These are phyloP conservation scores for Notothenia rossii DNA, from an alignment of 2,113 vertebrate species.

Conservation along the genomic window DNA sequence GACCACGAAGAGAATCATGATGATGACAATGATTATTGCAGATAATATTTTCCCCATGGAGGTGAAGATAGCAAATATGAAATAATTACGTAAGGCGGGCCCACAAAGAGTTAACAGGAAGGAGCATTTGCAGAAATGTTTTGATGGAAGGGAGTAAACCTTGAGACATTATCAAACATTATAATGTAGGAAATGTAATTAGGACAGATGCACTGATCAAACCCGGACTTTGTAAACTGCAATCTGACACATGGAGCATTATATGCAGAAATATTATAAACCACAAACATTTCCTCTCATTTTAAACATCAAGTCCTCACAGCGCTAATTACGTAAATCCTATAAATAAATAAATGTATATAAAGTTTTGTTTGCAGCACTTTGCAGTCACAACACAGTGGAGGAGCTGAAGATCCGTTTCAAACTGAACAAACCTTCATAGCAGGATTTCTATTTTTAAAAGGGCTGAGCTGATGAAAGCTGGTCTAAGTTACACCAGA, in stretches of 20 bases:
- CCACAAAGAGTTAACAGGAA: conserved; percentile 69
- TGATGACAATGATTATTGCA: conserved; percentile 83
- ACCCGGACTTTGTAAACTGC: conserved; percentile 60
- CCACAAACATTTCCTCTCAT: conserved; percentile 26
- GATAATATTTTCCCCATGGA: conserved; percentile 79
- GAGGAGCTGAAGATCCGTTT: conserved; percentile 63
- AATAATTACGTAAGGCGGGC: conserved; percentile 71
- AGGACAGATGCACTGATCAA: conserved; percentile 72
- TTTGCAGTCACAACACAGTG: conserved; percentile 38
- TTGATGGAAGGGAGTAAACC: conserved; percentile 65
- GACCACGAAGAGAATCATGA: conserved; percentile 78
- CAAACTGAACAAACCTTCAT: conserved; percentile 64
- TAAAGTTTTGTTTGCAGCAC: conserved; percentile 26
- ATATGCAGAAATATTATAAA: conserved; percentile 18
- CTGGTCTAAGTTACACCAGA: conserved; percentile 66
- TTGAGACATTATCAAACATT: conserved; percentile 77
- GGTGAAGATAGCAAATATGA: conserved; percentile 79
- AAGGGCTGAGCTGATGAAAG: conserved; percentile 72
- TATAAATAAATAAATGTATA: not conserved
- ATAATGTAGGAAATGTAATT: conserved; percentile 79
- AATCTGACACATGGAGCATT: conserved; percentile 31
- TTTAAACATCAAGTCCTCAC: conserved; percentile 11
- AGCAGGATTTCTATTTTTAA: conserved; percentile 73
- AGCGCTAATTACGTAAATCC: conserved; percentile 34
- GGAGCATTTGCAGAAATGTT: conserved; percentile 64